Conservation (phyloP, 2,888 invertebrate genomes). For the Tortrix viridana region DNA sequence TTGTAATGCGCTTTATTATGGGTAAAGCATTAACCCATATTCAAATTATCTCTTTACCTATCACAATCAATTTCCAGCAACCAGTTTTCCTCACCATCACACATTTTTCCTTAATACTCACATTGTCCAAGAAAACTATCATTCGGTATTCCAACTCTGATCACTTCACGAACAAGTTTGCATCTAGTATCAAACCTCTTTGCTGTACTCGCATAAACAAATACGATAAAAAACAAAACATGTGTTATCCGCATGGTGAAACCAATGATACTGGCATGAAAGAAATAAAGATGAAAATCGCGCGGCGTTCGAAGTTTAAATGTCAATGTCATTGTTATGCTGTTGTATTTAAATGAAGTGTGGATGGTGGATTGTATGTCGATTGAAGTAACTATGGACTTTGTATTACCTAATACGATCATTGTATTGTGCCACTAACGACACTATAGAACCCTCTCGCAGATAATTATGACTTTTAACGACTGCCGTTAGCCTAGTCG, state of each 20-base stretch:
- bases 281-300: conserved; percentile 26
- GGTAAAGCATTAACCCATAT: too few relatives aligned
- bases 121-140: conserved; percentile 71
- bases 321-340: conserved; percentile 55
- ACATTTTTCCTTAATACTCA: conserved; percentile 50
- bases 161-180: conserved; percentile 65
- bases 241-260: conserved; percentile 58
- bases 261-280: conserved; percentile 23
- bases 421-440: too few relatives aligned
- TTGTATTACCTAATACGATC: conserved; percentile 1
- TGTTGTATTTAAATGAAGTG: conserved; percentile 33
- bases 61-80: too few relatives aligned
- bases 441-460: too few relatives aligned
- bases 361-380: conserved; percentile 20
- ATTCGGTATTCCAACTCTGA: conserved; percentile 61
- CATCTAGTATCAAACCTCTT: conserved; percentile 68
- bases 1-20: too few relatives aligned
- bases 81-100: too few relatives aligned
- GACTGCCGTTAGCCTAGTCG: too few relatives aligned
- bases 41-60: too few relatives aligned
- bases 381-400: conserved; percentile 1
- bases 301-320: conserved; percentile 44
- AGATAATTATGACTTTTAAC: too few relatives aligned
- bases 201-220: conserved; percentile 41
- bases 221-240: conserved; percentile 49